These are phyloP conservation scores for Bradypodion ventrale DNA, from an alignment of 2,797 vertebrate genomes.

Conservation along the genomic window DNA sequence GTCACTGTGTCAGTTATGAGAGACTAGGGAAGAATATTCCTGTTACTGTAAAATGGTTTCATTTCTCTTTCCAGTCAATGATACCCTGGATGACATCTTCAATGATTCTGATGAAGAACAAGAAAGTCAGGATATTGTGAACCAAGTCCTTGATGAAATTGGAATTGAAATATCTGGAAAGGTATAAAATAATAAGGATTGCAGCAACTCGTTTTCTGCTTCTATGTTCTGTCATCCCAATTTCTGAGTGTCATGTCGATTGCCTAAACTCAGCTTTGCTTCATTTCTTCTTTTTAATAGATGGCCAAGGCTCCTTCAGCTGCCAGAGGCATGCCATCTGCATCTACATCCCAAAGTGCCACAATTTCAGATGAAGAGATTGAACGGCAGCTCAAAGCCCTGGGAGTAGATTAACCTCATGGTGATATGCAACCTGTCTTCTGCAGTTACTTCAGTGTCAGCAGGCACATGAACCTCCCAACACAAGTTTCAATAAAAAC, in stretches of 20 bases:
- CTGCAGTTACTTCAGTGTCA: constrained; percentile 37
- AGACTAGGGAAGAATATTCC: not conserved
- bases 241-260: constrained; percentile 1
- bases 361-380: constrained; percentile 97
- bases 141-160: constrained; percentile 97
- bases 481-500: constrained; percentile 45
- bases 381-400: constrained; percentile 93
- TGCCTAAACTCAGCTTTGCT: constrained; percentile 41
- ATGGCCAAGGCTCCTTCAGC: constrained; percentile 95
- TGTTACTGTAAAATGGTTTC: constrained; percentile 1
- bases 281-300: constrained; percentile 72
- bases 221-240: constrained; percentile 6
- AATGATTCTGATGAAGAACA: constrained; percentile 97
- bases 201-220: not conserved
- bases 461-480: constrained; percentile 54
- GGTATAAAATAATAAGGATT: constrained; percentile 72
- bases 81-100: constrained; percentile 96
- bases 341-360: constrained; percentile 82
- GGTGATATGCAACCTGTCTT: constrained; percentile 27
- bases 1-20: no score
- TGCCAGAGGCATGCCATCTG: constrained; percentile 84
- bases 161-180: constrained; percentile 98
- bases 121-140: constrained; percentile 96
- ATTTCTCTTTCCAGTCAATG: constrained; percentile 83
- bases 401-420: constrained; percentile 89